Evolutionary conservation across 2,888 invertebrate genomes (phyloP).

Genomic region (Sthenelais limicola): DNA sequence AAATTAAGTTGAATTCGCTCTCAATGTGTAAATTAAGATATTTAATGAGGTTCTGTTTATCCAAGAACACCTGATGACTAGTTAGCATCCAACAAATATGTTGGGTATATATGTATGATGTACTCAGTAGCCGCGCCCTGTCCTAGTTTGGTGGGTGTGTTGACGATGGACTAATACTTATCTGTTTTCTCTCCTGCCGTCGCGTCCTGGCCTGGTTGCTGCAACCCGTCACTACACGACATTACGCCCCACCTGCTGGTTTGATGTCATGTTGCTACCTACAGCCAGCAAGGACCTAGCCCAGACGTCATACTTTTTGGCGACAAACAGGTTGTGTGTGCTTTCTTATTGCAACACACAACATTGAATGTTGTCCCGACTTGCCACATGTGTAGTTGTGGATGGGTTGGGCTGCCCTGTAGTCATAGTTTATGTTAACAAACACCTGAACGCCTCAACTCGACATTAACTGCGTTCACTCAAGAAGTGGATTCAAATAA

Average conservation of each 20-base stretch:
- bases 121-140: no score
- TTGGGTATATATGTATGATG: no score
- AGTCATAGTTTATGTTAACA: no score
- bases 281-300: constrained; percentile 95
- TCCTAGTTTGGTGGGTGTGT: no score
- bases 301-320: constrained; percentile 98
- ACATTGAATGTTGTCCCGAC: background rate
- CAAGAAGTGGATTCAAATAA: no score
- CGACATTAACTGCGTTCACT: no score
- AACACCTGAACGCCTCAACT: no score
- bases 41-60: no score
- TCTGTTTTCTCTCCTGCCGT: constrained; percentile 41
- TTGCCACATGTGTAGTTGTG: constrained; percentile 21
- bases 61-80: no score
- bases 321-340: constrained; percentile 87
- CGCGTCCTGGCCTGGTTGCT: constrained; percentile 17
- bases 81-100: no score
- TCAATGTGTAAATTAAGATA: no score
- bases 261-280: background rate
- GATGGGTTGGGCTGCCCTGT: background rate
- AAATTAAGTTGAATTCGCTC: no score
- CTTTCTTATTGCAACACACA: constrained; percentile 29
- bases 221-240: constrained; percentile 3
- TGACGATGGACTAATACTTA: constrained; percentile 33
- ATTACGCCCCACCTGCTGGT: constrained; percentile 16